Conservation (phyloP, 2,888 invertebrate species). For the Campopleginae sp. region DNA sequence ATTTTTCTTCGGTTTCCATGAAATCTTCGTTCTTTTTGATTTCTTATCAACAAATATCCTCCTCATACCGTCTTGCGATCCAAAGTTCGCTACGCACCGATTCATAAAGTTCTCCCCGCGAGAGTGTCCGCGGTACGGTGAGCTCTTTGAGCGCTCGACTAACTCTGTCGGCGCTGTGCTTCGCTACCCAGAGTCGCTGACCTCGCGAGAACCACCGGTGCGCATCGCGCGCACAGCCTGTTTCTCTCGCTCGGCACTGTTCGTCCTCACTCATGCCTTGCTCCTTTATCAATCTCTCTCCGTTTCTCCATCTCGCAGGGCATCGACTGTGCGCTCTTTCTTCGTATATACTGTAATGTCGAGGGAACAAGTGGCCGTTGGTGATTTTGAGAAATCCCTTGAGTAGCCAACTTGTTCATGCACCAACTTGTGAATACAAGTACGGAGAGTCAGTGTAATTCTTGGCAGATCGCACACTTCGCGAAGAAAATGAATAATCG, state of each 20-base stretch:
- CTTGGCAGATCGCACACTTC: constrained; percentile 6
- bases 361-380: constrained; percentile 58
- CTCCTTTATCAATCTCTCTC: neutral
- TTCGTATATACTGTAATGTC: constrained; percentile 59
- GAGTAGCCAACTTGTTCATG: constrained; percentile 24
- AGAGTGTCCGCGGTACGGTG: constrained; percentile 72
- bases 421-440: neutral
- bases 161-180: constrained; percentile 78
- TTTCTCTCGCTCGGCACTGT: constrained; percentile 36
- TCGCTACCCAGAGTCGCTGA: constrained; percentile 80
- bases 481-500: constrained; percentile 8
- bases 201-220: constrained; percentile 83
- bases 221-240: constrained; percentile 77
- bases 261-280: constrained; percentile 18
- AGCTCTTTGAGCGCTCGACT: constrained; percentile 82
- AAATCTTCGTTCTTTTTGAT: constrained; percentile 3
- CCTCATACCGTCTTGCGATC: constrained; percentile 48
- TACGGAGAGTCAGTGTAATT: neutral
- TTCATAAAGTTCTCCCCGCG: constrained; percentile 78
- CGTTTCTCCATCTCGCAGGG: constrained; percentile 34
- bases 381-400: constrained; percentile 56
- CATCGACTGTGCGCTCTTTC: constrained; percentile 56
- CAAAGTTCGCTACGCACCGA: constrained; percentile 79
- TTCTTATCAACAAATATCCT: constrained; percentile 33
- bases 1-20: neutral